Evolutionary conservation across 2,888 invertebrate genomes (phyloP).

Genomic region (Rhagonycha fulva): DNA sequence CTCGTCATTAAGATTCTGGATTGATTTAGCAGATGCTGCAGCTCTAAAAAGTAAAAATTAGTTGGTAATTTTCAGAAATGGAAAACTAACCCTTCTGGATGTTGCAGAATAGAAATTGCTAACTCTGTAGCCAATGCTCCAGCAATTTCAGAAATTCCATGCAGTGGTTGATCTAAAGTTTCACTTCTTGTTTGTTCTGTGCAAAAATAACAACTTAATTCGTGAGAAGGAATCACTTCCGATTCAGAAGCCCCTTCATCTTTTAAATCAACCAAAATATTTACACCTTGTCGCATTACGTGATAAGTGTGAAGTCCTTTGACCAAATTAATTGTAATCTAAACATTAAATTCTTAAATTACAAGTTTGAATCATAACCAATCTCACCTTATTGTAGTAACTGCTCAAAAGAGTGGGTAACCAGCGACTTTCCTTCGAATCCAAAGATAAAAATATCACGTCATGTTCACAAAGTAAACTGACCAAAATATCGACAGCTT

Average conservation of each 20-base stretch:
- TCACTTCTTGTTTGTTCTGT: conserved; percentile 98
- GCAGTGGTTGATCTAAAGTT: conserved; percentile 51
- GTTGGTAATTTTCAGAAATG: not conserved
- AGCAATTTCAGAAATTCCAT: conserved; percentile 87
- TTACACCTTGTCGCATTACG: conserved; percentile 90
- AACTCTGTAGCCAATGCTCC: conserved; percentile 91
- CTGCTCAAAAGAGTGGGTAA: conserved; percentile 90
- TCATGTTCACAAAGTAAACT: conserved; percentile 79
- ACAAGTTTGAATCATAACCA: not conserved
- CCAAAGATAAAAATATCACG: conserved; percentile 88
- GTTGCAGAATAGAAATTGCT: conserved; percentile 83
- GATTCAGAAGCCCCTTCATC: conserved; percentile 45
- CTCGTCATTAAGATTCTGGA: conserved; percentile 34
- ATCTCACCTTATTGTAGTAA: conserved; percentile 72
- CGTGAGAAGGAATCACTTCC: conserved; percentile 66
- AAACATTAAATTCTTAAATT: conserved; percentile 38
- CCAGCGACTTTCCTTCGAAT: conserved; percentile 98
- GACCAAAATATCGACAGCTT: conserved; percentile 68
- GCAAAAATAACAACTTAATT: conserved; percentile 98
- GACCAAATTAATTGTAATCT: conserved; percentile 94
- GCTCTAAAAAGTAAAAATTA: conserved; percentile 55
- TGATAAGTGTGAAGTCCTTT: conserved; percentile 96
- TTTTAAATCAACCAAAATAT: conserved; percentile 31
- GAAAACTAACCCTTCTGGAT: conserved; percentile 68
- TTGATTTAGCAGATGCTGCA: conserved; percentile 67